Conservation (phyloP, 2,888 invertebrate genomes). For the Strigamia maritima region DNA sequence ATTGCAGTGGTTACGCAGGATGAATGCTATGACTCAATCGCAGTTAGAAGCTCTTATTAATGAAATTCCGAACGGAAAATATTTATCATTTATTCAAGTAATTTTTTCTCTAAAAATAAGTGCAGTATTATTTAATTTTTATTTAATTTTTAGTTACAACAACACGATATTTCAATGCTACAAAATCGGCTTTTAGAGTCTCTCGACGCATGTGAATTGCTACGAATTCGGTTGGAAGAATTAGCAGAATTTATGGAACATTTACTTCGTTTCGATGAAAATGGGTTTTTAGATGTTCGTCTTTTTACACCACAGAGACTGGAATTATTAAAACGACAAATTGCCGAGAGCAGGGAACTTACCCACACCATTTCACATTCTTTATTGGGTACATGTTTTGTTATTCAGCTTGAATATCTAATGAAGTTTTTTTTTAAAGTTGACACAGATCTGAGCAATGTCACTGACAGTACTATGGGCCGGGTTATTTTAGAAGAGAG, state of each 20-base stretch:
- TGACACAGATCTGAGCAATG: neutral
- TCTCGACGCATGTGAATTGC: slow-evolving; percentile 54
- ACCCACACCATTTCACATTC: slow-evolving; percentile 45
- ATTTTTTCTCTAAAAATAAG: no score
- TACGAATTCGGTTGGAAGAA: slow-evolving; percentile 64
- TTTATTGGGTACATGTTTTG: slow-evolving; percentile 39
- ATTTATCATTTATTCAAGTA: neutral
- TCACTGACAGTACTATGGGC: neutral
- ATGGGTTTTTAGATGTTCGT: slow-evolving; percentile 45
- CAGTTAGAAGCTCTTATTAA: neutral
- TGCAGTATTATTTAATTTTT: no score
- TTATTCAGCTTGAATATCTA: neutral
- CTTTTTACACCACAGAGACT: slow-evolving; percentile 44
- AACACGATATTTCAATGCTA: slow-evolving; percentile 44
- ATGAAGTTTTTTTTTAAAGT: neutral
- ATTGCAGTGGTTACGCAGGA: neutral
- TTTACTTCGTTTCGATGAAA: slow-evolving; percentile 58
- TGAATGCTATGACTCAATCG: no score
- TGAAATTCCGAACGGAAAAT: neutral
- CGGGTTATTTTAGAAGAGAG: neutral
- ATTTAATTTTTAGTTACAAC: slow-evolving; percentile 24
- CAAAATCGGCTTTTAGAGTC: slow-evolving; percentile 45
- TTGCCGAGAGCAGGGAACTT: slow-evolving; percentile 45
- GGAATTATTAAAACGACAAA: slow-evolving; percentile 43
- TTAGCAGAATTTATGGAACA: slow-evolving; percentile 65